Conservation (phyloP, 1,140 invertebrate genomes). For the Alviniconcha marisindica region DNA sequence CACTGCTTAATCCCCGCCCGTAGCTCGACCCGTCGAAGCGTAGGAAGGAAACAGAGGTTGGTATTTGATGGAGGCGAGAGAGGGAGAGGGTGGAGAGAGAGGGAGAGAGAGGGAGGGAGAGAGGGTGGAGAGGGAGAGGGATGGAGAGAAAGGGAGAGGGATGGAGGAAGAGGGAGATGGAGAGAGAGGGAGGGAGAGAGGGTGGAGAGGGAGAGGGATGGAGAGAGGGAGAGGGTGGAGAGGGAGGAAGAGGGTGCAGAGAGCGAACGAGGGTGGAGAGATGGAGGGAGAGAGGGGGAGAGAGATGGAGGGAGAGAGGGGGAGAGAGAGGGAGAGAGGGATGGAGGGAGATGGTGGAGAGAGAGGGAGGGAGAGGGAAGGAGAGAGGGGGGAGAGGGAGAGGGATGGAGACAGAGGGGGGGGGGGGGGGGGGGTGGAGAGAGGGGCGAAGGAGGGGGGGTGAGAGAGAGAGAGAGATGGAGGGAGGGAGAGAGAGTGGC, state of each 20-base stretch:
- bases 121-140: neutral
- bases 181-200: no score
- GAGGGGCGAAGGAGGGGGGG: no score
- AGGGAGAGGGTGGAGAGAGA: neutral
- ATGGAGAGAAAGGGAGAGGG: neutral
- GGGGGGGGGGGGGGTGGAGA: no score
- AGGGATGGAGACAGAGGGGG: no score
- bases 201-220: slow-evolving; percentile 14
- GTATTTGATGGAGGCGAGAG: neutral
- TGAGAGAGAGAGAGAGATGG: no score
- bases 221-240: slow-evolving; percentile 1
- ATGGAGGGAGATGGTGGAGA: neutral
- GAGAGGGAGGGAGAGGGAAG: neutral
- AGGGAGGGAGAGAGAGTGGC: no score
- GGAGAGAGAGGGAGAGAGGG: neutral
- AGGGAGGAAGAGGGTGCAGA: neutral
- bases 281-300: neutral
- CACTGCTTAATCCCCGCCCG: neutral
- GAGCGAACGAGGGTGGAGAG: no score
- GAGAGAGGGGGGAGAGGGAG: neutral
- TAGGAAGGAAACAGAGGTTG: no score
- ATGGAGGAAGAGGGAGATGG: slow-evolving; percentile 7
- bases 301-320: neutral
- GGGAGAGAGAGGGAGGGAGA: neutral
- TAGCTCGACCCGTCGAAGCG: no score